These are phyloP conservation scores for Dendrolimus punctatus DNA, from an alignment of 1,140 invertebrate species.

Conservation along the genomic window DNA sequence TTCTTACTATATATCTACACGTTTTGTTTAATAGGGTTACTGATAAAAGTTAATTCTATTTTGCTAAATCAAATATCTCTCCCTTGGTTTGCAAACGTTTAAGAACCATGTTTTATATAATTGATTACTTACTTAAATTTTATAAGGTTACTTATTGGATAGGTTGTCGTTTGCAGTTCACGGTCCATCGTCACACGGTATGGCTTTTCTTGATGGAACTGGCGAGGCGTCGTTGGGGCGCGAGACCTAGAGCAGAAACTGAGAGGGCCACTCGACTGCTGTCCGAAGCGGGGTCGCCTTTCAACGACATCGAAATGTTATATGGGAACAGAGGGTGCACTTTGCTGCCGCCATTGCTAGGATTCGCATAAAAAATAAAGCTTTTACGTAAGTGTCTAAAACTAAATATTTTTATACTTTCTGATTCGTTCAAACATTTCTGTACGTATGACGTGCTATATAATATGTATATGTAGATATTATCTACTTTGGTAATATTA, in stretches of 20 bases:
- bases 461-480: too few species aligned
- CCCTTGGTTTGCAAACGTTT: too few species aligned
- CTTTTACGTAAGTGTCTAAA: slow-evolving; percentile 65
- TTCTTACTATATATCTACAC: too few species aligned
- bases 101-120: too few species aligned
- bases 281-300: slow-evolving; percentile 33
- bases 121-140: too few species aligned
- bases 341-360: slow-evolving; percentile 81
- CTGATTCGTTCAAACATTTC: neutral
- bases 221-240: slow-evolving; percentile 47
- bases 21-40: too few species aligned
- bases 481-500: too few species aligned
- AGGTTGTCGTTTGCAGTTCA: slow-evolving; percentile 19
- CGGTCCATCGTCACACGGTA: slow-evolving; percentile 34
- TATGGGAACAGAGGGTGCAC: slow-evolving; percentile 76
- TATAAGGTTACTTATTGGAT: too few species aligned
- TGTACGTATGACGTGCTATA: too few species aligned
- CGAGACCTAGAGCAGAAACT: slow-evolving; percentile 33
- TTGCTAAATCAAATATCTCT: too few species aligned
- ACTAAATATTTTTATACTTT: slow-evolving; percentile 2
- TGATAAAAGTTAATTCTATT: too few species aligned
- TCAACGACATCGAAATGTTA: slow-evolving; percentile 71
- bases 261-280: slow-evolving; percentile 36
- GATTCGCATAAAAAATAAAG: slow-evolving; percentile 79
- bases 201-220: slow-evolving; percentile 63